Base-by-base conservation (phyloP, 2,113 vertebrate species). In the Pelusios castaneus region DNA sequence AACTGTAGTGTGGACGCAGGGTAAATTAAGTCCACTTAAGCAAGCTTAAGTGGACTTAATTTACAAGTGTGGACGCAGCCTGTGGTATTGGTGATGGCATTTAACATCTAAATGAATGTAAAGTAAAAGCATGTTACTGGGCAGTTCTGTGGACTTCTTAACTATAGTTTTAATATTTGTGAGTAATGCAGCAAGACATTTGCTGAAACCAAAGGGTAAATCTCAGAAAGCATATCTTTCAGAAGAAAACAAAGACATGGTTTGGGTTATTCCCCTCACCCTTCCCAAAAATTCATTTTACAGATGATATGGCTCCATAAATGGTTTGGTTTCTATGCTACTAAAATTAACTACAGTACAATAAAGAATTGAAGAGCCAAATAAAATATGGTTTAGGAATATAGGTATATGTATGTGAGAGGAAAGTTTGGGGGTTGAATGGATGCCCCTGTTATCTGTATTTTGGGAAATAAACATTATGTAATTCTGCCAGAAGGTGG, bases 401-500 rank as follows among this genome's bases (percentile, higher is more conserved):
- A 47, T 8, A 10, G 47, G 47, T 47, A 29, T 21, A 4, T 22
- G 17, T 6, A 4, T 3, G 8, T 24, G 14, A 70, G 16, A 31
- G 22, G 60, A 14, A 12, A 25, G 5, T 0, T 47, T 38, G 55
- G 52, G 38, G 17, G 4, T 22, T n/a, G 3, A 7, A 77, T 29
- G 5, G 0, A 2, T 2, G 2, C 14, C 27, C 5, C 4, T 45
- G 2, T 34, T 3, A 0, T 8, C 31, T 41, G 6, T 11, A 6
- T 5, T 58, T 34, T 1, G 41, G 1, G 29, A 21, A 56, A 31
- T 4, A 1, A 34, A 1, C 41, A 11, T 19, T 41, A 41, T 14
- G 0, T 0, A 1, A 1, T 1, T 2, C 31, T 4, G 0, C 97
- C 98, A 94, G 95, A 83, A 98, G 98, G 75, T 88, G 98, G 97